phyloP scores from a whole-genome alignment of 2,888 invertebrate species.

The Reticulitermes lucifugus region DNA sequence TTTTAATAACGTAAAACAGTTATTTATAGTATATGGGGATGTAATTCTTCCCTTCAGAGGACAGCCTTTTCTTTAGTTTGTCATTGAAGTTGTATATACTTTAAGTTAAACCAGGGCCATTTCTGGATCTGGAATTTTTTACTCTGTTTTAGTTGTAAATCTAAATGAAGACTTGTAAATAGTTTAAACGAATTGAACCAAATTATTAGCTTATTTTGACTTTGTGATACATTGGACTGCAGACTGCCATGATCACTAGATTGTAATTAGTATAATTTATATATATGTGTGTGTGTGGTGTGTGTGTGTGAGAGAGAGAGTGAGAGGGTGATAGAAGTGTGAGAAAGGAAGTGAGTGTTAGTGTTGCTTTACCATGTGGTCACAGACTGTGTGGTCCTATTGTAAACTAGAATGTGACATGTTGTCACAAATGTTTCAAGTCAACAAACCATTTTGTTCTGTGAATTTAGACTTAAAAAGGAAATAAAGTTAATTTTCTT shows the following conservation, averaged over 20 bases:
- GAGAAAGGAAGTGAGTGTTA: constrained; percentile 3
- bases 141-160: constrained; percentile 33
- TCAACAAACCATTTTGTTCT: constrained; percentile 42
- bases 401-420: constrained; percentile 50
- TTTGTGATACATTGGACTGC: constrained; percentile 10
- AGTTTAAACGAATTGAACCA: constrained; percentile 22
- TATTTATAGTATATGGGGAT: not conserved
- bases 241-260: constrained; percentile 24
- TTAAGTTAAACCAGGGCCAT: constrained; percentile 26
- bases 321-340: not conserved
- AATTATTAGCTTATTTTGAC: constrained; percentile 35
- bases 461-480: constrained; percentile 47
- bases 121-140: constrained; percentile 20
- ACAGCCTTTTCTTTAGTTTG: constrained; percentile 21
- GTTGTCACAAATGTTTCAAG: constrained; percentile 48
- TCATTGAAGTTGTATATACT: constrained; percentile 7
- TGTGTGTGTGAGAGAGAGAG: not conserved
- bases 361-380: constrained; percentile 28
- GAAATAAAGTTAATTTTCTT: constrained; percentile 57
- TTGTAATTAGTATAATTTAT: constrained; percentile 32
- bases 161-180: constrained; percentile 22
- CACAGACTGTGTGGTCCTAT: constrained; percentile 11
- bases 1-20: constrained; percentile 16
- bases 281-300: constrained; percentile 3
- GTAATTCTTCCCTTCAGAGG: constrained; percentile 14